A percentile compares a stretch with the other conserved stretches of the same genome.
Conservation (phyloP, 92 coral and sea anemone species). For the Siderastrea siderea region DNA sequence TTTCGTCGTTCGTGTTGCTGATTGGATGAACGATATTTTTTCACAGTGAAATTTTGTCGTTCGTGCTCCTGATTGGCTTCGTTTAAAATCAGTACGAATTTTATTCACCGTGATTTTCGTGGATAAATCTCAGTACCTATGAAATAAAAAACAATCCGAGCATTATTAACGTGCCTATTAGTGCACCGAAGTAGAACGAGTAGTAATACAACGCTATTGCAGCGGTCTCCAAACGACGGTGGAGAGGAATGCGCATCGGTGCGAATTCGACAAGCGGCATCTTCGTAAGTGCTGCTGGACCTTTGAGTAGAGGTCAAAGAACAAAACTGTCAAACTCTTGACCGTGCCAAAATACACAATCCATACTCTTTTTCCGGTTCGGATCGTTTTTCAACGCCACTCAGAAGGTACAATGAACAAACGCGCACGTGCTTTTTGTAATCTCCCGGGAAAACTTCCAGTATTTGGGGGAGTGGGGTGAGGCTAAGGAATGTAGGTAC, state of each 20-base stretch:
- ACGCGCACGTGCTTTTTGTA: no score
- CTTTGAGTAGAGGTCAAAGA: neutral
- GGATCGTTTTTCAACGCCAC: neutral
- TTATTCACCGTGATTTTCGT: no score
- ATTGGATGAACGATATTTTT: no score
- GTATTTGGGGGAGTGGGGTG: no score
- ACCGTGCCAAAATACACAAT: neutral
- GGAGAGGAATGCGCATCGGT: conserved; percentile 93
- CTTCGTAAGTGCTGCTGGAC: neutral
- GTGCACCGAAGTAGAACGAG: conserved; percentile 94
- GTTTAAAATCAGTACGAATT: no score
- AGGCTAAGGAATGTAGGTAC: no score
- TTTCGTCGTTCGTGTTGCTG: no score
- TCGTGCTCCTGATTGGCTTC: no score
- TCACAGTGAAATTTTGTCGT: no score
- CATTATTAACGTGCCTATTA: conserved; percentile 82
- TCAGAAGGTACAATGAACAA: no score
- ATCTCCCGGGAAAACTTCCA: no score
- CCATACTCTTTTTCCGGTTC: neutral
- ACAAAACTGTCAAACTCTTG: neutral
- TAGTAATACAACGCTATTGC: conserved; percentile 94
- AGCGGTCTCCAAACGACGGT: conserved; percentile 96
- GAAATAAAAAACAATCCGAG: conserved; percentile 80
- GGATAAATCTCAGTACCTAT: no score
- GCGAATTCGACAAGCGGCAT: conserved; percentile 95